Conservation (phyloP, 2,113 vertebrate genomes). For the Diphyllodes magnificus region DNA sequence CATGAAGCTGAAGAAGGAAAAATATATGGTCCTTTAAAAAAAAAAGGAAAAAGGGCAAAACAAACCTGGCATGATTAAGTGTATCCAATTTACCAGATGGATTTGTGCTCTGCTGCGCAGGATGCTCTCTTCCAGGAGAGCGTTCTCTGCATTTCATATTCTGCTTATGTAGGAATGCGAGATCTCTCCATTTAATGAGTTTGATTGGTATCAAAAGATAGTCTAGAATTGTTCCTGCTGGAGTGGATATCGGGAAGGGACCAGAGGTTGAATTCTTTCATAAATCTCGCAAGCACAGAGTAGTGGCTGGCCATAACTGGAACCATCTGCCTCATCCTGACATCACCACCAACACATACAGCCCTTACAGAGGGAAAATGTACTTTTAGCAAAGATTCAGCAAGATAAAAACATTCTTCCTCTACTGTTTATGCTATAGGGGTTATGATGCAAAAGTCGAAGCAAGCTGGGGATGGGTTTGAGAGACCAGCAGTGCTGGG, state of each 20-base stretch:
- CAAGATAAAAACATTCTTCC: neutral
- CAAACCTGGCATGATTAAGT: neutral
- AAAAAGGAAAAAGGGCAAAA: neutral
- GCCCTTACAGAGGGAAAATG: neutral
- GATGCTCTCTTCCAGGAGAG: neutral
- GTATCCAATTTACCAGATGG: constrained; percentile 17
- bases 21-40: neutral
- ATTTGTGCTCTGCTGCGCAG: neutral
- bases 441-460: neutral
- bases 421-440: neutral
- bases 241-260: neutral
- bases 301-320: neutral
- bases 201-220: neutral
- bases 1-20: neutral
- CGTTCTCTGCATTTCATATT: constrained; percentile 10
- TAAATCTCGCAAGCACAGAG: fast-evolving
- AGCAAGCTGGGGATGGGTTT: neutral
- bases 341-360: neutral
- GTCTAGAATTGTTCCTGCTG: neutral
- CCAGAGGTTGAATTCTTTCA: neutral
- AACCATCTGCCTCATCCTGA: neutral
- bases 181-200: neutral
- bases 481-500: neutral
- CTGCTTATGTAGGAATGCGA: neutral
- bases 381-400: neutral